Evolutionary conservation across 2,888 invertebrate species (phyloP), one percentile per base, ranked within the genome.

Genomic region (Drosophila longiperda): DNA sequence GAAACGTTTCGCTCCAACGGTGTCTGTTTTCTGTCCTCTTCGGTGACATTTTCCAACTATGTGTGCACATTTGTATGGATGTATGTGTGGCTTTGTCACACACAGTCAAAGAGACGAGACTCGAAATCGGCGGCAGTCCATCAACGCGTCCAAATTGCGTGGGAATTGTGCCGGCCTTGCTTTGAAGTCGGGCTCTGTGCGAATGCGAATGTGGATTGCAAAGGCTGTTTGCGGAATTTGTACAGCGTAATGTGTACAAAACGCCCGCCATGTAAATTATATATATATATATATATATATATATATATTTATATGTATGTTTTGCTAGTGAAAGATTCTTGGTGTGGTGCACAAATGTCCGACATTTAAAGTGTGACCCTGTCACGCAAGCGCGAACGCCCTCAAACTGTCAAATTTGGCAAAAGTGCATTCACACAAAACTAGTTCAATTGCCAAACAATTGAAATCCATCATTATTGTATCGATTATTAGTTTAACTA

Each of bases 61-160:
- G 17, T 1, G 9, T 3, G 36, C n/a, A 33, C 6, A 6, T 20
- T 8, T 3, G 2, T 23, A 2, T 23, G 17, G 11, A 20, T 33
- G 33, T 20, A 32, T 5, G 7, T 52, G 2, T 12, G 12, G 3
- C 20, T 23, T 23, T 45, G 20, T 45, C 40, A 33, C 33, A 26
- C 26, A 26, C 26, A 26, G 50, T 11, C 42, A 26, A 26, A 17
- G 9, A 42, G 57, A 15, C 23, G 29, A 20, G 32, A 20, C 29
- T 55, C 36, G 5, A 57, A 69, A 60, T 65, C 78, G 77, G 70
- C 63, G 76, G 66, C 81, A 81, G 80, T 80, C 67, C 81, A 81
- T 80, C 80, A 79, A 77, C 76, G 80, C 80, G 77, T 82, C 74
- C 64, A 66, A 75, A 80, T 55, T 82, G 80, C 80, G 80, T 81